A percentile compares a stretch with the other conserved stretches of the same genome.
These are phyloP conservation scores for Percina caprodes DNA, from an alignment of 2,113 vertebrate species.

Conservation along the genomic window DNA sequence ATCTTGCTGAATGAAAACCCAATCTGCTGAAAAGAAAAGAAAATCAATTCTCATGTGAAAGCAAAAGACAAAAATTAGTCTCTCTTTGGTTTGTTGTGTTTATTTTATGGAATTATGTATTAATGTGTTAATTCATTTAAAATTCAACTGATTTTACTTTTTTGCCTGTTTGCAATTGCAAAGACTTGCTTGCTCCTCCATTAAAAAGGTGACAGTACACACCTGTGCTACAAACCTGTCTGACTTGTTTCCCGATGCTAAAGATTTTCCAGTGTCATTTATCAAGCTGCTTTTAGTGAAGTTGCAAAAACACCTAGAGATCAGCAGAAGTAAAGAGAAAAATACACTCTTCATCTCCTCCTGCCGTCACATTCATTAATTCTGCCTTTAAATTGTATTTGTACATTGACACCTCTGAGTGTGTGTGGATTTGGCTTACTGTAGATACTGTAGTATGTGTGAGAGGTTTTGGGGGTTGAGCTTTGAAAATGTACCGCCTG, in stretches of 20 bases:
- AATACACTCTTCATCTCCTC: constrained; percentile 30
- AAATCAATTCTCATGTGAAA: neutral
- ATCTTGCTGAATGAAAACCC: too few relatives aligned
- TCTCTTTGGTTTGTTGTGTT: neutral
- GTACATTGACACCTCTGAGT: neutral
- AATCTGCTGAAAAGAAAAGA: neutral
- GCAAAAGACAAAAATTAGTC: neutral
- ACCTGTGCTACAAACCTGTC: neutral
- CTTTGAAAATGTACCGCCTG: neutral
- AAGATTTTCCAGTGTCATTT: neutral
- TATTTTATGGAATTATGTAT: neutral
- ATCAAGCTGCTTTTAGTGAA: neutral
- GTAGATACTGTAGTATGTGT: too few relatives aligned
- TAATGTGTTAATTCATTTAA: neutral
- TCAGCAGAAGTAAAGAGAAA: neutral
- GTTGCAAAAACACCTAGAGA: neutral
- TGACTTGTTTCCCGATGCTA: neutral
- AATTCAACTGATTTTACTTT: neutral
- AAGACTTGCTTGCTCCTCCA: neutral
- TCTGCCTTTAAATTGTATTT: neutral
- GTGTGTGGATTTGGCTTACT: too few relatives aligned
- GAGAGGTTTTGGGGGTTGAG: neutral
- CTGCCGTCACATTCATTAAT: constrained; percentile 19
- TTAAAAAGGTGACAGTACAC: neutral
- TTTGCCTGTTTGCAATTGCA: neutral